Base-by-base conservation (phyloP, 2,113 vertebrate genomes). In the Egretta garzetta region DNA sequence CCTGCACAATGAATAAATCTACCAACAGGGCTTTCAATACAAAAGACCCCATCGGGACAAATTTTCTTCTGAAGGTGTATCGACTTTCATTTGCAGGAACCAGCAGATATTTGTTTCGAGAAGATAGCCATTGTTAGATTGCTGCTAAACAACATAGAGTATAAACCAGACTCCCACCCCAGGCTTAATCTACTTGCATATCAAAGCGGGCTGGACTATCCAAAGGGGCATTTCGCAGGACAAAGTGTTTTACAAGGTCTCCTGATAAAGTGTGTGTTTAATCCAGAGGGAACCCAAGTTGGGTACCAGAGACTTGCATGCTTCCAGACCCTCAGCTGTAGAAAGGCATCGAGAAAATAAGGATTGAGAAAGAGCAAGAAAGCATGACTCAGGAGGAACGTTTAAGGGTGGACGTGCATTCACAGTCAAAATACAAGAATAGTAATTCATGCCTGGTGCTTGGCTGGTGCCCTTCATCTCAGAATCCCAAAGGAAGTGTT, bases 1-100 rank as follows among this genome's bases (percentile, higher is more conserved):
- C 84, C 87, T 91, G 87, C 64, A 43, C 95, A 77, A 96, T 96
- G 94, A 97, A 97, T 97, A 96, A 96, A 97, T 97, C 97, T 94
- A 95, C 93, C 95, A 97, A 97, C 79, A 94, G 87, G 71, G 62
- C 89, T 88, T 88, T 92, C 93, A 63, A 96, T 96, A 95, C 20
- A 58, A 97, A 96, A 50, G 81, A 96, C 74, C 55, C 96, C 74
- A 93, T 18, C 0, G 93, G 95, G 94, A 97, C 70, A 94, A 93
- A 97, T 97, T 97, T 96, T 84, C 43, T 95, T 74, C 67, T 87
- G 95, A 96, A 93, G 95, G 84, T 82, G 50, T 95, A 95, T 96
- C 0, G 94, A 97, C 89, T 96, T 96, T 70, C 94, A 96, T 90
- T 73, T 86, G 84, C 93, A 81, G 86, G 93, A 95, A 93, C 91